Percentiles rank a stretch among this genome's conserved stretches.
Evolutionary conservation across 2,888 invertebrate genomes (phyloP).

Genomic region (Frankliniella fusca): DNA sequence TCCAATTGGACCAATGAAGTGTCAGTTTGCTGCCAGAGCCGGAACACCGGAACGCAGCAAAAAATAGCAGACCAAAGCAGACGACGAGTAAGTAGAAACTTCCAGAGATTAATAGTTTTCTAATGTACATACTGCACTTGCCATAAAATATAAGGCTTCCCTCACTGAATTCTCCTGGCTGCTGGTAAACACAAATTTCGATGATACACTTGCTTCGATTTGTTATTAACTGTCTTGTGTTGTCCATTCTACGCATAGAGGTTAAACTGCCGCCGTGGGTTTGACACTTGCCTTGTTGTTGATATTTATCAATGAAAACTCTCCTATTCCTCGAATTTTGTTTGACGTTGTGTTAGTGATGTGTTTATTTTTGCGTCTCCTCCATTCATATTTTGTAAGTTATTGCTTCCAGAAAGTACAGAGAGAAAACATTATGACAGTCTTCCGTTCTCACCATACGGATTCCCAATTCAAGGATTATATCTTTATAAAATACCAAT

Average conservation of each 20-base stretch:
- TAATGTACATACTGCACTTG: background rate
- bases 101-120: background rate
- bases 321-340: background rate
- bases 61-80: background rate
- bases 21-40: background rate
- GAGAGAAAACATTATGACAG: background rate
- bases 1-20: background rate
- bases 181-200: no score
- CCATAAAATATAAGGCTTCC: background rate
- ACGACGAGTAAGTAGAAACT: background rate
- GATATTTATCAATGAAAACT: no score
- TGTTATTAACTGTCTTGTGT: no score
- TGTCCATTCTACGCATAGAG: no score
- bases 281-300: no score
- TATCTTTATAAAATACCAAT: background rate
- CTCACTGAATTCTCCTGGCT: background rate
- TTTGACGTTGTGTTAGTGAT: background rate
- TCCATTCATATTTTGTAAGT: background rate
- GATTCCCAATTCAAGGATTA: background rate
- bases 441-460: background rate
- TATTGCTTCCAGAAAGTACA: background rate
- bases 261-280: no score
- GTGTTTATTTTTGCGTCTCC: background rate
- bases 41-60: background rate
- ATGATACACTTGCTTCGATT: no score